These are phyloP conservation scores for Heterohyrax brucei DNA, from an alignment of 2,797 vertebrate genomes.

Conservation along the genomic window DNA sequence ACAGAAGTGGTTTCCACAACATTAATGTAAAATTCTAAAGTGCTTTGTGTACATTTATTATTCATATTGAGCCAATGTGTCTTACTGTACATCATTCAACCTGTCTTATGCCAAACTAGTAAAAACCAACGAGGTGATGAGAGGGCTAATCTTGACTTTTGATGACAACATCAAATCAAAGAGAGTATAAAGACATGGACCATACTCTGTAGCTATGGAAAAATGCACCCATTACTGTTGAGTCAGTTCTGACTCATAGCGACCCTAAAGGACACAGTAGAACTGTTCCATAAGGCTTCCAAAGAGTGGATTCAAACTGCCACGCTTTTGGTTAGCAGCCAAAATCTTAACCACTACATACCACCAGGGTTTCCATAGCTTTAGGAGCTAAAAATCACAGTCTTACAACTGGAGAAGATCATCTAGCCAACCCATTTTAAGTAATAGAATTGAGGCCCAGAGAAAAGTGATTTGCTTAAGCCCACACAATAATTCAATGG, in stretches of 20 bases:
- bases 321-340: no score
- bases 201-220: neutral
- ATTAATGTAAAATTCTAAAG: conserved; percentile 59
- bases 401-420: neutral
- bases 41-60: conserved; percentile 67
- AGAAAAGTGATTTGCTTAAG: conserved; percentile 40
- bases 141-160: neutral
- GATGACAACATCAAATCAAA: conserved; percentile 30
- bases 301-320: no score
- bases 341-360: no score
- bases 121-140: conserved; percentile 35
- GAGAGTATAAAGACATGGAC: neutral
- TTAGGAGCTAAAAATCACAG: neutral
- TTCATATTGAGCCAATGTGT: conserved; percentile 48
- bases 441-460: neutral
- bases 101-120: conserved; percentile 54
- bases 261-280: no score
- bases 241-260: no score
- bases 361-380: no score
- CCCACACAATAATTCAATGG: neutral
- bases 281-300: no score
- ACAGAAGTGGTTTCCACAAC: conserved; percentile 41
- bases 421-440: neutral
- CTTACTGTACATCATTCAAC: conserved; percentile 43
- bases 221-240: no score